Evolutionary conservation across 2,113 vertebrate genomes (phyloP).

Genomic region (human): GRCh38 chr1:33692501-33693000

Average conservation of each 20-base stretch:
- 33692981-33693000: constrained; percentile 98
- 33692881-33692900: not conserved
- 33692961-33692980: constrained; percentile 98
- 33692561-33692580: not conserved
- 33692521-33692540: not conserved
- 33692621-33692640: not conserved
- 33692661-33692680: not conserved
- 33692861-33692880: not conserved
- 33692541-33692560: not conserved
- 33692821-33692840: not conserved
- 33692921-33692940: constrained; percentile 95
- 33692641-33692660: not conserved
- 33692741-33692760: not conserved
- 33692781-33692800: fast-evolving
- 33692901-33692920: not conserved
- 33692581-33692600: not conserved
- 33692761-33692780: not conserved
- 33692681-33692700: too few species aligned
- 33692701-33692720: too few species aligned
- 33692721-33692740: not conserved
- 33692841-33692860: not conserved
- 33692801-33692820: not conserved
- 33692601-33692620: not conserved
- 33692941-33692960: constrained; percentile 93
- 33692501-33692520: not conserved